These are phyloP conservation scores for Caenorhabditis imperialis DNA, from an alignment of 2,888 invertebrate species.

Conservation along the genomic window DNA sequence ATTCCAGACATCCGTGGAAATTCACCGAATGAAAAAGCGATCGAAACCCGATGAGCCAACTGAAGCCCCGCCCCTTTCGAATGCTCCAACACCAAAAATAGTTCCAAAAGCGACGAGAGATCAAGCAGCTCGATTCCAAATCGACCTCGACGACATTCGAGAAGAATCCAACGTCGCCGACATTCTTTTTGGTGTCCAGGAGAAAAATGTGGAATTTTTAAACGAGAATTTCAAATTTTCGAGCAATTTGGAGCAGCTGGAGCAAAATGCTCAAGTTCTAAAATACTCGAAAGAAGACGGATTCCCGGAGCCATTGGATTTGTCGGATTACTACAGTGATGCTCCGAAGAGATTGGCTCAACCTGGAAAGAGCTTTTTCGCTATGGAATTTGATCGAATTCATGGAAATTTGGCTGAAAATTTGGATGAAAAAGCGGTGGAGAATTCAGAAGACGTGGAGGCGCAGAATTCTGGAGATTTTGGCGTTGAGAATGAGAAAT, in stretches of 20 bases:
- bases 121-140: conserved; percentile 47
- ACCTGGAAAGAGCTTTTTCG: conserved; percentile 70
- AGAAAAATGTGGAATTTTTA: conserved; percentile 46
- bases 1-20: conserved; percentile 17
- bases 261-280: conserved; percentile 14
- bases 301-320: conserved; percentile 72
- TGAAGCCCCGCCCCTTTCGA: background rate
- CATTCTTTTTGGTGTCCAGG: conserved; percentile 37
- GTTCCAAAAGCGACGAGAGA: conserved; percentile 9
- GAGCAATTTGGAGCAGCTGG: too few species aligned
- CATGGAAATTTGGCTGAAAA: conserved; percentile 58
- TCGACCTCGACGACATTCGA: conserved; percentile 52
- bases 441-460: conserved; percentile 13
- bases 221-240: too few species aligned
- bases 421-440: conserved; percentile 28
- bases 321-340: conserved; percentile 58
- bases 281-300: conserved; percentile 67
- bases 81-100: too few species aligned
- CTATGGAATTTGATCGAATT: conserved; percentile 69
- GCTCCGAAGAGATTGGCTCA: conserved; percentile 7
- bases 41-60: conserved; percentile 14
- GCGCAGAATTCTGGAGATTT: conserved; percentile 24
- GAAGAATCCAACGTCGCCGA: conserved; percentile 23
- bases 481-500: conserved; percentile 43
- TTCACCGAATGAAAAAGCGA: conserved; percentile 44